Conservation (phyloP, 2,888 invertebrate species). For the Sceliomorpha sp. region DNA sequence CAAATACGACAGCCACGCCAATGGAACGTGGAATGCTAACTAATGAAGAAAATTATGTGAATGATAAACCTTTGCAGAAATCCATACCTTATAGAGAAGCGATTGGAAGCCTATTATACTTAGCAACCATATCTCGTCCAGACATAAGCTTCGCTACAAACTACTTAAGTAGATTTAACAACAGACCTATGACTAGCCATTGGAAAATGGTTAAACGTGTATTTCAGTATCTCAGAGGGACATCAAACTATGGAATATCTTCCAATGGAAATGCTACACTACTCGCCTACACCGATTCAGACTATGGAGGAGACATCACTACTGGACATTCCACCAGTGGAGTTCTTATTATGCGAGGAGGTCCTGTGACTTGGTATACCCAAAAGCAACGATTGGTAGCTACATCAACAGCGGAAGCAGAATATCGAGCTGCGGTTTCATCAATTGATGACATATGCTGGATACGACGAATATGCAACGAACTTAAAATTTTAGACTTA, state of each 20-base stretch:
- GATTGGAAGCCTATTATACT: constrained; percentile 52
- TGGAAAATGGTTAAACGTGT: constrained; percentile 48
- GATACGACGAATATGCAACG: too few relatives aligned
- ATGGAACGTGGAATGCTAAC: constrained; percentile 65
- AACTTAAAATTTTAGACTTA: constrained; percentile 53
- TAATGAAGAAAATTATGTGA: constrained; percentile 49
- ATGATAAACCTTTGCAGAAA: constrained; percentile 36
- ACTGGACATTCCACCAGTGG: constrained; percentile 12
- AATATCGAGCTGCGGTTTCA: too few relatives aligned
- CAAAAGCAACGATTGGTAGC: too few relatives aligned
- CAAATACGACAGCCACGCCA: constrained; percentile 56
- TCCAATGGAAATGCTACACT: constrained; percentile 54
- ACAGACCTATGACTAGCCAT: constrained; percentile 51
- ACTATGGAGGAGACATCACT: constrained; percentile 26
- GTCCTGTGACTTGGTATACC: too few relatives aligned
- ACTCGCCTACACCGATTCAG: constrained; percentile 53
- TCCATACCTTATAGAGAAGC: constrained; percentile 48
- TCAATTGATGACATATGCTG: too few relatives aligned
- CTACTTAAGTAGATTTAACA: constrained; percentile 59
- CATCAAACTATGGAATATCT: constrained; percentile 55
- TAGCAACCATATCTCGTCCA: too few relatives aligned
- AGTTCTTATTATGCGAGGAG: constrained; percentile 13
- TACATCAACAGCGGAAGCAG: constrained; percentile 61
- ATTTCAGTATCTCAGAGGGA: constrained; percentile 52
- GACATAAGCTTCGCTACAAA: constrained; percentile 63